Conservation (phyloP, 2,888 invertebrate genomes). For the Baccha elongata region DNA sequence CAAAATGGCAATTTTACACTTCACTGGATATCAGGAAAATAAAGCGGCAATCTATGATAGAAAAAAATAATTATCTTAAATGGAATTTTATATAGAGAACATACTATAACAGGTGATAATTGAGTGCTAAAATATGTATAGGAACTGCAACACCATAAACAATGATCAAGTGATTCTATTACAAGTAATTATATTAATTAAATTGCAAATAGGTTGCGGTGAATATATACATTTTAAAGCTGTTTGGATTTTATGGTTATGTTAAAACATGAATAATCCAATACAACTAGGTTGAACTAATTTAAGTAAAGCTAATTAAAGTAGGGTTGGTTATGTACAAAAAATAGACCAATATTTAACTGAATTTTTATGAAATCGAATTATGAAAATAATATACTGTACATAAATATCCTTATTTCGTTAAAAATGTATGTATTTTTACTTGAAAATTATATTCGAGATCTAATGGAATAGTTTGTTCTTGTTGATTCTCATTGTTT, state of each 20-base stretch:
- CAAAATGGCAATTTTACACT: constrained; percentile 56
- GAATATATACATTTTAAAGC: neutral
- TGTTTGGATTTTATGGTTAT: neutral
- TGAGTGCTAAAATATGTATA: constrained; percentile 39
- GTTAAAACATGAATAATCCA: neutral
- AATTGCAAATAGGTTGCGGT: constrained; percentile 32
- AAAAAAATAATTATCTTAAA: constrained; percentile 61
- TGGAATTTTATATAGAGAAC: constrained; percentile 55
- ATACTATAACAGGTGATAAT: constrained; percentile 67
- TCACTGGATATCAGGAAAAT: neutral
- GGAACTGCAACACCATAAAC: constrained; percentile 29
- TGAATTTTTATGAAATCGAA: too few relatives aligned
- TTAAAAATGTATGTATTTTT: too few relatives aligned
- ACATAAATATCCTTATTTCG: too few relatives aligned
- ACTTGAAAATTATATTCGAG: too few relatives aligned
- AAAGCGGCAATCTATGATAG: constrained; percentile 51
- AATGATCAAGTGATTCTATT: constrained; percentile 34
- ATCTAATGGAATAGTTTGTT: too few relatives aligned
- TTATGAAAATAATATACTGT: too few relatives aligned
- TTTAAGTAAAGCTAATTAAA: too few relatives aligned
- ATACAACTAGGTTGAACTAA: too few relatives aligned
- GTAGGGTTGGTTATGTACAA: too few relatives aligned
- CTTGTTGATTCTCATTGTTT: too few relatives aligned
- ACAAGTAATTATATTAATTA: constrained; percentile 31
- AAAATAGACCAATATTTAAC: too few relatives aligned